These are phyloP conservation scores for Calonectris borealis DNA, from an alignment of 2,113 vertebrate species.

Conservation along the genomic window DNA sequence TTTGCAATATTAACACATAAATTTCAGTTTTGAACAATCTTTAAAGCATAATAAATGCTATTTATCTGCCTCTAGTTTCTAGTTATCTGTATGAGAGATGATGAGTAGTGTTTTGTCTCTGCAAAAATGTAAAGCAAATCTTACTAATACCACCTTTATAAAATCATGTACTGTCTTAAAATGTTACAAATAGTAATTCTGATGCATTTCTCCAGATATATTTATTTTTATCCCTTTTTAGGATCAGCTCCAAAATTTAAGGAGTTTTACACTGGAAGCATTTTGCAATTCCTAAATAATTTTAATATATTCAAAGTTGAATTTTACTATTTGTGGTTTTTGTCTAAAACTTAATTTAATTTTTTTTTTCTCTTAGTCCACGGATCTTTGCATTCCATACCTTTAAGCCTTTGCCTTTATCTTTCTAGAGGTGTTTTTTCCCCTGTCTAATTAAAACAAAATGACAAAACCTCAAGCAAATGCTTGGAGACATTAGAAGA, in stretches of 20 bases:
- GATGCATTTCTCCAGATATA: background rate
- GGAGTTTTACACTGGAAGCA: rapidly evolving
- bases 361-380: background rate
- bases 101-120: background rate
- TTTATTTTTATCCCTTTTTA: background rate
- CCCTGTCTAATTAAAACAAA: background rate
- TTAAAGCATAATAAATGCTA: background rate
- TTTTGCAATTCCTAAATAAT: background rate
- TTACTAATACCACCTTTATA: background rate
- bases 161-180: background rate
- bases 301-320: background rate
- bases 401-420: background rate
- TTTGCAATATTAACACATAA: background rate
- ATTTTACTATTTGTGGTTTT: background rate
- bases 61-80: background rate
- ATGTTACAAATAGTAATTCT: background rate
- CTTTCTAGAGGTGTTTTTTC: rapidly evolving
- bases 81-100: background rate
- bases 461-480: background rate
- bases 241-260: background rate
- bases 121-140: background rate
- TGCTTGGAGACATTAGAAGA: background rate
- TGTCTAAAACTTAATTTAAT: background rate
- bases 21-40: background rate
- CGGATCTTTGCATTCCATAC: background rate